phyloP scores from a whole-genome alignment of 1,140 invertebrate genomes.

The Eurosta solidaginis region DNA sequence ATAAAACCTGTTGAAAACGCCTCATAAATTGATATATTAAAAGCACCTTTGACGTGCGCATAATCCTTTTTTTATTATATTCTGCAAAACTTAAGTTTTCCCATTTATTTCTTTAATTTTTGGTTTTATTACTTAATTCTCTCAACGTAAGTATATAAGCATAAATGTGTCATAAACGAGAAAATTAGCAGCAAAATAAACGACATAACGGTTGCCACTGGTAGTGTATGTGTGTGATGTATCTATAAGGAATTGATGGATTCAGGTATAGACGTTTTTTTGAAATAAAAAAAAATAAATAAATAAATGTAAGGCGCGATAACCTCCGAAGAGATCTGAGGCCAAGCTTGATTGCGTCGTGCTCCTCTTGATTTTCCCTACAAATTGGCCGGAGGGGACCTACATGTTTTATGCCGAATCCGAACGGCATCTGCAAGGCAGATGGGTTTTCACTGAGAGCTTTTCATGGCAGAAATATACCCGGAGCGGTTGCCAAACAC shows the following conservation, averaged over 20 bases:
- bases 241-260: background rate
- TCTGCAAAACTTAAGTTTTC: background rate
- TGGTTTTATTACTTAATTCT: background rate
- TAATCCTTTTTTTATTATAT: background rate
- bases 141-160: background rate
- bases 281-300: no score
- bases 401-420: no score
- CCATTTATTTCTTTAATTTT: background rate
- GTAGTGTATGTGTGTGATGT: background rate
- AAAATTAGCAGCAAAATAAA: constrained; percentile 2
- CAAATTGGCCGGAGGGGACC: no score
- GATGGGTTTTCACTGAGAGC: no score
- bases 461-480: no score
- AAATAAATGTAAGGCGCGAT: no score
- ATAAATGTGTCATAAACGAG: constrained; percentile 19
- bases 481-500: no score
- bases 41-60: background rate
- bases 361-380: no score
- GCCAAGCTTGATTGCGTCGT: no score
- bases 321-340: no score
- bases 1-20: background rate
- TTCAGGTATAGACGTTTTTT: no score
- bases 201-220: background rate
- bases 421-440: no score
- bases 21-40: background rate